Base-by-base conservation (phyloP, 2,888 invertebrate genomes). In the Apodemia zela region DNA sequence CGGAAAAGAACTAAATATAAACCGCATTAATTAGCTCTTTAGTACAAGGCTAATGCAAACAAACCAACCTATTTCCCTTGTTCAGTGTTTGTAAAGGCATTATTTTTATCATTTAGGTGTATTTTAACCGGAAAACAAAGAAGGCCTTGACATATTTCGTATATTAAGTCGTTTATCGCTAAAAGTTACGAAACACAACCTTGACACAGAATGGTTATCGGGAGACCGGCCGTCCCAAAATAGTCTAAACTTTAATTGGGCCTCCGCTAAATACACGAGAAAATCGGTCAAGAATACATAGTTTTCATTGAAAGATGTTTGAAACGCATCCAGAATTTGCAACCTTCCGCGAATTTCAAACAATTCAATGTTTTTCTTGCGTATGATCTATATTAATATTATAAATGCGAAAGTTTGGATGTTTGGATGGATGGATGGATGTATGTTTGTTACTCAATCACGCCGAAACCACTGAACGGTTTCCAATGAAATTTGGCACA, bases 121-220 rank as follows among this genome's bases (percentile, higher is more conserved):
- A 70, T 73, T 72, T 69, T 67, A 66, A 67, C 80, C 81, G 83
- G 82, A 81, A 85, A 81, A 80, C 75, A 75, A 75, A 59, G 73
- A 73, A 74, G 74, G 69, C 89, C 89, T 87, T 89, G 89, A 81
- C 89, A 88, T 78, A 76, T 82, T 77, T 88, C 74, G 69, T 69
- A 71, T 71, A 54, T 68, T 45, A 45, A 69, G 73, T 70, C 74
- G 76, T 74, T 77, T 76, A 76, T 75, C 76, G 69, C 75, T 68
- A 66, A 54, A 71, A 72, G 79, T 89, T 89, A 90, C 85, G 83
- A 84, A 82, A 89, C 74, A 51, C 65, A 79, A 79, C 90, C 90
- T 90, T 90, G 90, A 90, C 90, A 91, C 85, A 81, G 86, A 84
- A 88, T 77, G 77, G 80, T 86, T 89, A 91, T 89, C 89, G 84